These are phyloP conservation scores for Formica aserva DNA, from an alignment of 2,888 invertebrate species.

Conservation along the genomic window DNA sequence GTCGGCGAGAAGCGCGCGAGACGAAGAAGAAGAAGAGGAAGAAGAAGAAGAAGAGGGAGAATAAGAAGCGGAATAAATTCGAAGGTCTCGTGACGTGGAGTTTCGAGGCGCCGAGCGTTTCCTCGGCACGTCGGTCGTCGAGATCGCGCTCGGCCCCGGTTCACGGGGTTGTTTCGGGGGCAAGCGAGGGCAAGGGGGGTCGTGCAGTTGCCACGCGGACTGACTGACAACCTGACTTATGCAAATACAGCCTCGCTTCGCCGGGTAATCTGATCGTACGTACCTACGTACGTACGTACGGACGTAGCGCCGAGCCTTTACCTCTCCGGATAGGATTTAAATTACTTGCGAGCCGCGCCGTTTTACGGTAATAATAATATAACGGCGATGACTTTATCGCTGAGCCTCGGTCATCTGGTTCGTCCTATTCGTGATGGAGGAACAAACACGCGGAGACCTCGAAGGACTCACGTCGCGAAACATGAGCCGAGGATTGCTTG, in stretches of 20 bases:
- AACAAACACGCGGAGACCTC: not conserved
- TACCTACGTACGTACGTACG: conserved; percentile 63
- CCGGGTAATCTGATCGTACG: conserved; percentile 77
- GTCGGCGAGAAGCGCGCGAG: conserved; percentile 16
- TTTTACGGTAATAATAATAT: conserved; percentile 78
- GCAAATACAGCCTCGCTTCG: conserved; percentile 82
- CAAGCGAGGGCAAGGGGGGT: conserved; percentile 79
- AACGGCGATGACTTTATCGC: conserved; percentile 73
- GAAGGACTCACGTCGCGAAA: not conserved
- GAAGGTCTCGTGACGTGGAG: conserved; percentile 47
- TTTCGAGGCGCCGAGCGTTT: conserved; percentile 65
- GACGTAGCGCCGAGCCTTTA: conserved; percentile 74
- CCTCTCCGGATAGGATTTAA: conserved; percentile 79
- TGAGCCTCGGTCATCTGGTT: conserved; percentile 13
- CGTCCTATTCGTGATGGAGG: conserved; percentile 11
- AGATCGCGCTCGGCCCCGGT: conserved; percentile 49
- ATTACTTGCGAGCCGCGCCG: conserved; percentile 79
- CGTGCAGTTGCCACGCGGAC: conserved; percentile 84
- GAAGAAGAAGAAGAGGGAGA: not conserved
- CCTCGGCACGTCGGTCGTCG: conserved; percentile 63
- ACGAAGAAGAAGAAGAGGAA: conserved; percentile 23
- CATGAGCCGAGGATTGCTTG: not conserved
- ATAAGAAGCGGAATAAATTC: conserved; percentile 48
- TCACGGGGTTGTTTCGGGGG: conserved; percentile 72
- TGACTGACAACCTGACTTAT: conserved; percentile 86